A percentile compares a stretch with the other conserved stretches of the same genome.
phyloP scores from a whole-genome alignment of 1,140 invertebrate genomes.

The Sitodiplosis mosellana region DNA sequence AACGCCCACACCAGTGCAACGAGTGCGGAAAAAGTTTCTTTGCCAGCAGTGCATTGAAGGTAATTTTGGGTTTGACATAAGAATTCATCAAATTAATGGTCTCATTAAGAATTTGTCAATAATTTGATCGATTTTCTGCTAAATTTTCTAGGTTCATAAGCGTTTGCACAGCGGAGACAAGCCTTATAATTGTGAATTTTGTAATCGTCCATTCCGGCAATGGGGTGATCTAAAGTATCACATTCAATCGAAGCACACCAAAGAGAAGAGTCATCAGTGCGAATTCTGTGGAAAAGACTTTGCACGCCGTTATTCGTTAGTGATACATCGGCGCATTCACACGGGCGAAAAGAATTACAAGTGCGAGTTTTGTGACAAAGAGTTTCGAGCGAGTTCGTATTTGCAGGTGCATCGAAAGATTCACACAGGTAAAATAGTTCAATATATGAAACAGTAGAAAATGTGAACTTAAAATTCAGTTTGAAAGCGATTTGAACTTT shows the following conservation, averaged over 20 bases:
- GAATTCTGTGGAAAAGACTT: slow-evolving; percentile 85
- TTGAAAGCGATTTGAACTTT: slow-evolving; percentile 52
- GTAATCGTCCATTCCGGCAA: slow-evolving; percentile 58
- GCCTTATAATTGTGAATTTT: slow-evolving; percentile 58
- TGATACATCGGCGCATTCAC: slow-evolving; percentile 76
- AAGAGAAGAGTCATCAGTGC: slow-evolving; percentile 65
- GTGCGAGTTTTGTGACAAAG: slow-evolving; percentile 63
- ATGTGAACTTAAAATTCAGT: slow-evolving; percentile 41
- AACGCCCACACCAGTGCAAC: slow-evolving; percentile 54
- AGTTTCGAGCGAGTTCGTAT: background rate
- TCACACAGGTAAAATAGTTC: background rate
- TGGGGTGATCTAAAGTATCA: slow-evolving; percentile 85
- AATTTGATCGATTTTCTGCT: too few relatives aligned
- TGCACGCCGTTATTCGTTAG: slow-evolving; percentile 81
- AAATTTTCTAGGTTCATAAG: slow-evolving; percentile 39
- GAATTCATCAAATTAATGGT: too few relatives aligned
- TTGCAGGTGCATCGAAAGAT: background rate
- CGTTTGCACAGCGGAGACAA: slow-evolving; percentile 58
- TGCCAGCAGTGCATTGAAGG: slow-evolving; percentile 56
- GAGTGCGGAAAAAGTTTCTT: slow-evolving; percentile 70
- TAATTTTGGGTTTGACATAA: slow-evolving; percentile 22
- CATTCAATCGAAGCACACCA: slow-evolving; percentile 64
- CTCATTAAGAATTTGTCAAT: too few relatives aligned
- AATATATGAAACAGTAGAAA: slow-evolving; percentile 18
- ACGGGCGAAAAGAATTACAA: slow-evolving; percentile 78